phyloP scores from a whole-genome alignment of 2,888 invertebrate species.

The Horisme vitalbata region DNA sequence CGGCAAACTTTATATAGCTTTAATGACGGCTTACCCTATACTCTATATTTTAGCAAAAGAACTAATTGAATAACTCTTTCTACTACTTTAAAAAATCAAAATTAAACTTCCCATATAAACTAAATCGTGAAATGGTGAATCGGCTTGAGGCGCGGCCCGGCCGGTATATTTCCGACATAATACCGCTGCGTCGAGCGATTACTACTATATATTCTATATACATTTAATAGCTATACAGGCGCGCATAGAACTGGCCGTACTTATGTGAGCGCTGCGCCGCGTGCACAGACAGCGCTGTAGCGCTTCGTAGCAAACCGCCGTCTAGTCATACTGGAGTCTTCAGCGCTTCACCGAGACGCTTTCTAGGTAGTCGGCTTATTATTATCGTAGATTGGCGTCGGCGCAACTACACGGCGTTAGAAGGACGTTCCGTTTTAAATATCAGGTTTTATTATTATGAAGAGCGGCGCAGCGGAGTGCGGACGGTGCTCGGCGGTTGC shows the following conservation, averaged over 20 bases:
- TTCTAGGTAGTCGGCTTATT: slow-evolving; percentile 76
- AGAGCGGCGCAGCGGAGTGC: slow-evolving; percentile 82
- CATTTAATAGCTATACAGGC: slow-evolving; percentile 84
- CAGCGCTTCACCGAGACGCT: slow-evolving; percentile 70
- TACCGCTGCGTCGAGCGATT: slow-evolving; percentile 84
- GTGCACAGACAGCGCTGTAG: slow-evolving; percentile 60
- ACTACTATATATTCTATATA: slow-evolving; percentile 84
- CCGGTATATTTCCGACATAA: slow-evolving; percentile 84
- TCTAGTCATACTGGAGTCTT: slow-evolving; percentile 42
- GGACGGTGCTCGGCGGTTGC: slow-evolving; percentile 78
- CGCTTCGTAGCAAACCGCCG: slow-evolving; percentile 55
- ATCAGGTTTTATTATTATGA: slow-evolving; percentile 84
- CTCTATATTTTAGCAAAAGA: slow-evolving; percentile 75
- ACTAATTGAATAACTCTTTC: slow-evolving; percentile 65
- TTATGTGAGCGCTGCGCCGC: slow-evolving; percentile 80
- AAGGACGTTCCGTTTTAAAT: slow-evolving; percentile 84
- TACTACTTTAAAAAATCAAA: slow-evolving; percentile 72
- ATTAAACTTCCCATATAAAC: slow-evolving; percentile 80
- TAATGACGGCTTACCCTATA: slow-evolving; percentile 68
- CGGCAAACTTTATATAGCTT: slow-evolving; percentile 65
- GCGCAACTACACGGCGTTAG: slow-evolving; percentile 84
- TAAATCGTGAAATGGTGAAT: slow-evolving; percentile 74
- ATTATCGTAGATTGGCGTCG: slow-evolving; percentile 84
- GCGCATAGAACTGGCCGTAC: slow-evolving; percentile 84
- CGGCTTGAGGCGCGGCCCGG: slow-evolving; percentile 77